phyloP scores from a whole-genome alignment of 2,888 invertebrate species.

The Tuta absoluta region DNA sequence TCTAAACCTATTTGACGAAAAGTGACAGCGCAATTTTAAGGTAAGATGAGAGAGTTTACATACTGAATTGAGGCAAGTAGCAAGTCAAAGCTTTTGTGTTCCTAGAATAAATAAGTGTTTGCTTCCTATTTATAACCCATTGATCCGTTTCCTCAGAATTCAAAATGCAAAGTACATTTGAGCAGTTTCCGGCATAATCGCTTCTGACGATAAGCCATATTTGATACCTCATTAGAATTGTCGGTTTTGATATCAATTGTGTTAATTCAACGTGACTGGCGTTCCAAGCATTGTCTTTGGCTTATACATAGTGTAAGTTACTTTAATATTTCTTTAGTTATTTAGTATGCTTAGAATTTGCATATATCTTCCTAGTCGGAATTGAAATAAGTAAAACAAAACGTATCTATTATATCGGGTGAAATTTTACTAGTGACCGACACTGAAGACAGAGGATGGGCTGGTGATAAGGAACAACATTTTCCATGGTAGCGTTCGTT shows the following conservation, averaged over 20 bases:
- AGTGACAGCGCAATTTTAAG: too few relatives aligned
- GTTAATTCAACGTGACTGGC: constrained; percentile 21
- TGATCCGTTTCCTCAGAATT: background rate
- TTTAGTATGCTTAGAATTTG: background rate
- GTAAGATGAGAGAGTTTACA: too few relatives aligned
- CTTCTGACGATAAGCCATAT: constrained; percentile 43
- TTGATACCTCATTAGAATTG: constrained; percentile 44
- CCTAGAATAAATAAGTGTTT: too few relatives aligned
- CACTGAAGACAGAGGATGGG: too few relatives aligned
- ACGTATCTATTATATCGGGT: too few relatives aligned
- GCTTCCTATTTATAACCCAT: too few relatives aligned
- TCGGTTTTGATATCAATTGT: constrained; percentile 29
- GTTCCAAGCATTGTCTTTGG: background rate
- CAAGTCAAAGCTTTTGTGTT: too few relatives aligned
- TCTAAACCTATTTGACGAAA: too few relatives aligned
- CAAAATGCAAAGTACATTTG: constrained; percentile 2
- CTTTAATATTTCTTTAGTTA: background rate
- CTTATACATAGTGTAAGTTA: background rate
- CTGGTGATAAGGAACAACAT: too few relatives aligned
- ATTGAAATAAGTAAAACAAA: background rate
- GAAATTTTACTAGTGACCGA: too few relatives aligned
- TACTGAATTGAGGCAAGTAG: too few relatives aligned
- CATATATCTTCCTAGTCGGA: background rate
- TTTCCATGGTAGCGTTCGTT: too few relatives aligned
- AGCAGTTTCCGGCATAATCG: constrained; percentile 44